Evolutionary conservation across 30 jellyfish, hydroid and myxozoan genomes (phyloP), one percentile per base, ranked within the genome.

Genomic region (Clytia hemisphaerica): DNA sequence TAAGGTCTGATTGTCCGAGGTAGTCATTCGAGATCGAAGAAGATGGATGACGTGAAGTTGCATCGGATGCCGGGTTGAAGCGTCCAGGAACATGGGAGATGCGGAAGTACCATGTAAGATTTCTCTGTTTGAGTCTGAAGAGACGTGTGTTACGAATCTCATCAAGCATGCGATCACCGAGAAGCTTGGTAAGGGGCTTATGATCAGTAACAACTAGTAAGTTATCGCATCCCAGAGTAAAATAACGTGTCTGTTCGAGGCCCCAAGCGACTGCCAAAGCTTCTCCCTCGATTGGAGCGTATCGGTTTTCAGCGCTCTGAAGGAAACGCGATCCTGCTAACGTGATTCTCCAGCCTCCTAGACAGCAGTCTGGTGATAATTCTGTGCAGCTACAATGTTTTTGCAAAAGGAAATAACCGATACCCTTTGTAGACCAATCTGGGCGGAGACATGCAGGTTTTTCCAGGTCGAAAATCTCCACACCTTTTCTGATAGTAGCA

Each of bases 191-290:
- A 3, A 57, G 70, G 70, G 70, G 70, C 54, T 57, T 57, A 29
- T 14, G 70, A 14, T 57, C 70, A 22, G 70, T 57, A 6, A 57
- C 70, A 40, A 57, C 14, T 4, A 57, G 18, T 3, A 57, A 14
- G 54, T 3, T 29, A 29, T 3, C 70, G 44, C 57, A 57, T n/a
- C 54, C 57, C 3, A 2, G 70, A 4, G 70, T 57, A 14, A 57
- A 57, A 57, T 57, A 57, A 4, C 70, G 37, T 25, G 75, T 61
- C 67, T 61, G 75, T 2, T 61, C 68, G 14, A 61, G 35, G 69
- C 68, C 67, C 75, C 75, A 61, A 14, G 75, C 67, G 21, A 30
- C 67, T 0, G 75, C 75, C 29, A 1, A 19, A 2, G 75, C 75
- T 6, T 61, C 69, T 14, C 67, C 75, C 35, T 61, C 67, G 6